These are phyloP conservation scores for Grammomys dolichurus DNA, from an alignment of 2,113 vertebrate species.

Conservation along the genomic window DNA sequence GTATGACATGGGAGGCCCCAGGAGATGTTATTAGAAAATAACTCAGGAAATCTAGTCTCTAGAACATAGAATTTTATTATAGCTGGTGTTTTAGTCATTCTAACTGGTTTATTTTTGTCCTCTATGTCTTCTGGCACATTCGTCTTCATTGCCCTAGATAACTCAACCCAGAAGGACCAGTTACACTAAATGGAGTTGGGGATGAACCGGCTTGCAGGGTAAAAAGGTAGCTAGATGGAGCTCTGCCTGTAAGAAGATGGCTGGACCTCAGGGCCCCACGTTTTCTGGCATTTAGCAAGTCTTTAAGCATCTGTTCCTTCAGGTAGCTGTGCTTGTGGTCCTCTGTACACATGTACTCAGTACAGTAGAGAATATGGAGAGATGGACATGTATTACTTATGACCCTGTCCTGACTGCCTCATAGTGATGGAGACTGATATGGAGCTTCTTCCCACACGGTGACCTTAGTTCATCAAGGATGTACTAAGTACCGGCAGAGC, in stretches of 20 bases:
- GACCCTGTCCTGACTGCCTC: background rate
- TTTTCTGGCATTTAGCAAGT: background rate
- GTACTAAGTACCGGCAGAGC: background rate
- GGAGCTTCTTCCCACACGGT: background rate
- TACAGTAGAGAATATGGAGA: background rate
- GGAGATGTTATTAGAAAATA: slow-evolving; percentile 32
- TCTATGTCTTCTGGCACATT: slow-evolving; percentile 41
- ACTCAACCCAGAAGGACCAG: slow-evolving; percentile 33
- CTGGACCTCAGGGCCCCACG: background rate
- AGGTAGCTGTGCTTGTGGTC: background rate
- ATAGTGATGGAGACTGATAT: background rate
- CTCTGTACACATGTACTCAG: background rate
- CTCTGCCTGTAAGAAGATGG: background rate
- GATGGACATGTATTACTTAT: background rate
- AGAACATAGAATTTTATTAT: slow-evolving; percentile 22
- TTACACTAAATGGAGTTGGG: background rate
- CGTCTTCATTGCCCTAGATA: slow-evolving; percentile 58
- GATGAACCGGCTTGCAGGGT: background rate
- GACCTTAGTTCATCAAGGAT: background rate
- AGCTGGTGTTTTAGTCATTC: slow-evolving; percentile 13
- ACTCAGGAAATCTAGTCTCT: slow-evolving; percentile 46
- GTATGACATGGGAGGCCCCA: background rate
- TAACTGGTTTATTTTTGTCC: slow-evolving; percentile 64
- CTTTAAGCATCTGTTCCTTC: background rate
- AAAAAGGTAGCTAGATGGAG: background rate